phyloP scores from a whole-genome alignment of 1,140 invertebrate species.

The Anoplolepis gracilipes region DNA sequence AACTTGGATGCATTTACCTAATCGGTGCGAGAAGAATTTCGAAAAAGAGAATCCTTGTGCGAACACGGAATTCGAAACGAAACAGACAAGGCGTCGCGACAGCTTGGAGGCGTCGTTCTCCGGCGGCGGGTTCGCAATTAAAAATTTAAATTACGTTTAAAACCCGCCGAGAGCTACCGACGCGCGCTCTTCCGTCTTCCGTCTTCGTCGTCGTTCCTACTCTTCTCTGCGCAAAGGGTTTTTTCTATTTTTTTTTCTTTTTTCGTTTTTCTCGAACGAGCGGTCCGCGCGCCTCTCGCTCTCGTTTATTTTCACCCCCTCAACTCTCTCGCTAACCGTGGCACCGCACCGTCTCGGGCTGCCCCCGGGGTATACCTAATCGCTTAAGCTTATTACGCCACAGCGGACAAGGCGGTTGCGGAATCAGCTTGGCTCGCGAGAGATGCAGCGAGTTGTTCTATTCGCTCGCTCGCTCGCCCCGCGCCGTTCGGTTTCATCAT shows the following conservation, averaged over 20 bases:
- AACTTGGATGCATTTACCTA: background rate
- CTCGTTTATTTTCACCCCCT: conserved; percentile 36
- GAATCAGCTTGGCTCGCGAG: conserved; percentile 63
- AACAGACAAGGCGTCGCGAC: background rate
- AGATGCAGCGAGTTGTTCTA: conserved; percentile 39
- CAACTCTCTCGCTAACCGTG: conserved; percentile 40
- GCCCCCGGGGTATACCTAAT: conserved; percentile 78
- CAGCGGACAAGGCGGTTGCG: conserved; percentile 68
- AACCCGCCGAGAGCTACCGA: conserved; percentile 71
- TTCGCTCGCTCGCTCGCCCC: conserved; percentile 30
- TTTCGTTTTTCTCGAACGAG: conserved; percentile 6
- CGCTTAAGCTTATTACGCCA: conserved; percentile 83
- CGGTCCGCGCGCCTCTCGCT: conserved; percentile 37
- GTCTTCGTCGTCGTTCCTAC: background rate
- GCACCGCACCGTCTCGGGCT: conserved; percentile 42
- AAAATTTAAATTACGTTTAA: conserved; percentile 82
- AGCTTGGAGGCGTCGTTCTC: conserved; percentile 65
- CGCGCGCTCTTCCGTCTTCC: conserved; percentile 2
- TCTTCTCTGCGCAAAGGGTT: conserved; percentile 30
- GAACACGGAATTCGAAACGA: background rate
- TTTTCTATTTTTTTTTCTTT: conserved; percentile 14
- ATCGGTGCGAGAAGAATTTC: background rate
- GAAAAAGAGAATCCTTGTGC: background rate
- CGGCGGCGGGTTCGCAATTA: conserved; percentile 79
- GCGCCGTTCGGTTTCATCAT: conserved; percentile 79